These are phyloP conservation scores for Neosilurus mollespiculum DNA, from an alignment of 2,797 vertebrate species.

Conservation along the genomic window DNA sequence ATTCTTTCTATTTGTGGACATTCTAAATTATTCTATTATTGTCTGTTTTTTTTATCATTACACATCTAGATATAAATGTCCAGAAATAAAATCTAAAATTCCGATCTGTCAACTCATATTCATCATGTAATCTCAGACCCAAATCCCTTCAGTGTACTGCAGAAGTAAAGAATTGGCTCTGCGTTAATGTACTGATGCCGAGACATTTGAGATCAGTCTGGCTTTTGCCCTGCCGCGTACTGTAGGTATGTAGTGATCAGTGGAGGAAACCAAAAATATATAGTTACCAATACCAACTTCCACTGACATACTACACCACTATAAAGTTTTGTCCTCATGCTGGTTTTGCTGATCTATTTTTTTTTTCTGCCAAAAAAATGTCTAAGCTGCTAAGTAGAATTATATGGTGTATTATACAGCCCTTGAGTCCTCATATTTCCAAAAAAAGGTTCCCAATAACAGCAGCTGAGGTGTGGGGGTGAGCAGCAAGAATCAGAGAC, in stretches of 20 bases:
- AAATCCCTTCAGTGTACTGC: background rate
- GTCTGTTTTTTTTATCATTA: too few species aligned
- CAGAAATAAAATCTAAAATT: background rate
- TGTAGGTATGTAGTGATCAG: background rate
- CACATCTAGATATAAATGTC: background rate
- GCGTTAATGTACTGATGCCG: background rate
- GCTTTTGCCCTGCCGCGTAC: background rate
- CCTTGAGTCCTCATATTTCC: constrained; percentile 21
- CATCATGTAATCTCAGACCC: background rate
- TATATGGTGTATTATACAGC: background rate
- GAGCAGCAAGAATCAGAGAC: constrained; percentile 7
- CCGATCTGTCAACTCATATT: background rate
- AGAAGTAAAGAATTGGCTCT: background rate
- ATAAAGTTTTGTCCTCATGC: constrained; percentile 12
- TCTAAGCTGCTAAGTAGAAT: constrained; percentile 10
- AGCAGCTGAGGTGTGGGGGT: constrained; percentile 1
- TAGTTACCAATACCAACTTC: background rate
- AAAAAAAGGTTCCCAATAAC: constrained; percentile 28
- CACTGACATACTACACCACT: background rate
- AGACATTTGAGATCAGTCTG: background rate
- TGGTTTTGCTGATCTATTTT: constrained; percentile 13
- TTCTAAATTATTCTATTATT: background rate
- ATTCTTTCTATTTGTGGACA: background rate
- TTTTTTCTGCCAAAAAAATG: constrained; percentile 2
- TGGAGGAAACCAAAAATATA: background rate